phyloP scores from a whole-genome alignment of 2,113 vertebrate species.

The Periophthalmus modestus region DNA sequence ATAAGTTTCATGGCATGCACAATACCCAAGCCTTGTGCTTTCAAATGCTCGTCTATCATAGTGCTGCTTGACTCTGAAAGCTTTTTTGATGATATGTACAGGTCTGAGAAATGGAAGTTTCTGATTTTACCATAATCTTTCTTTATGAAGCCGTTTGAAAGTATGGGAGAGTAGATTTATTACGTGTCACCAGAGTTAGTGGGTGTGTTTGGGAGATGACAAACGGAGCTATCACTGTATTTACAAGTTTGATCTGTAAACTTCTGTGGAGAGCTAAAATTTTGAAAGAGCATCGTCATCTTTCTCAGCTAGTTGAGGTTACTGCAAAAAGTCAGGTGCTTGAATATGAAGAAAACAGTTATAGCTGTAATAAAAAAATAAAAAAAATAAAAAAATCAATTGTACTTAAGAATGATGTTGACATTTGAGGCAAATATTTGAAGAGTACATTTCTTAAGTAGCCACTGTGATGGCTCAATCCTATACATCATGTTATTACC shows the following conservation, averaged over 20 bases:
- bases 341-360: no score
- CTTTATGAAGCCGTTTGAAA: conserved; percentile 72
- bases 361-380: no score
- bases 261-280: conserved; percentile 21
- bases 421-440: conserved; percentile 22
- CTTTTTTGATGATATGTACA: conserved; percentile 68
- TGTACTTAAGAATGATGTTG: neutral
- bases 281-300: conserved; percentile 19
- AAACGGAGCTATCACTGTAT: conserved; percentile 54
- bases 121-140: conserved; percentile 63
- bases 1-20: conserved; percentile 69
- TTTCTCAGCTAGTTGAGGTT: neutral
- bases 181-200: conserved; percentile 48
- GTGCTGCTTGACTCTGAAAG: conserved; percentile 63
- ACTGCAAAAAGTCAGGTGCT: conserved; percentile 79
- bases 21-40: conserved; percentile 64
- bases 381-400: no score
- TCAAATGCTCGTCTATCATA: conserved; percentile 71
- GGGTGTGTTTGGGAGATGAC: conserved; percentile 48
- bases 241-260: conserved; percentile 48
- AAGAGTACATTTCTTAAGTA: conserved; percentile 27
- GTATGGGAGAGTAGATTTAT: conserved; percentile 44
- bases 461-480: conserved; percentile 17
- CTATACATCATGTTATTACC: conserved; percentile 28
- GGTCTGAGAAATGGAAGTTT: conserved; percentile 52